Evolutionary conservation across 2,797 vertebrate genomes (phyloP).

Genomic region (Sciaenops ocellatus): DNA sequence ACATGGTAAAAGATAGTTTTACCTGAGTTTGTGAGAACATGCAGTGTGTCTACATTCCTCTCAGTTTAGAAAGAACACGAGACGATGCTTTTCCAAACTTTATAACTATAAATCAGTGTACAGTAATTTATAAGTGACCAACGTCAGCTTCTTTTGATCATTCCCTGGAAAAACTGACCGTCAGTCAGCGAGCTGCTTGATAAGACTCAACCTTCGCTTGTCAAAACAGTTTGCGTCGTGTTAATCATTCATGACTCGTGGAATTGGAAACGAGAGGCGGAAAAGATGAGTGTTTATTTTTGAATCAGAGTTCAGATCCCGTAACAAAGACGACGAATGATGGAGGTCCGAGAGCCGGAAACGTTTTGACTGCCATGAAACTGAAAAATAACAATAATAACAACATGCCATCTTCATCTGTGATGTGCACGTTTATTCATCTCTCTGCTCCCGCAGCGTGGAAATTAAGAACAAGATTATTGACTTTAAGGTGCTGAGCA

Average conservation of each 20-base stretch:
- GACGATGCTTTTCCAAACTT: background rate
- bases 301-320: background rate
- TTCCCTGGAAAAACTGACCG: background rate
- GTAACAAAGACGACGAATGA: background rate
- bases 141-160: background rate
- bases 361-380: constrained; percentile 1
- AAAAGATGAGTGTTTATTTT: constrained; percentile 22
- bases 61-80: background rate
- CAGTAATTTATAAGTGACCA: background rate
- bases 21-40: background rate
- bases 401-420: background rate
- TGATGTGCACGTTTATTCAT: background rate
- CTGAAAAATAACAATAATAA: background rate
- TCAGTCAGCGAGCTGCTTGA: background rate
- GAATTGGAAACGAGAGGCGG: background rate
- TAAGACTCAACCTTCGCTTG: constrained; percentile 20
- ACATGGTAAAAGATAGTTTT: background rate
- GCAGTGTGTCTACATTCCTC: background rate
- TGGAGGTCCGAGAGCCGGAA: background rate
- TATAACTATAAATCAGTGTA: background rate
- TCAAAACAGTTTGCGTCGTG: constrained; percentile 10
- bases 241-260: constrained; percentile 49
- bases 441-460: background rate
- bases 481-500: background rate
- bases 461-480: background rate